These are phyloP conservation scores for Etheostoma cragini DNA, from an alignment of 2,113 vertebrate genomes.

Conservation along the genomic window DNA sequence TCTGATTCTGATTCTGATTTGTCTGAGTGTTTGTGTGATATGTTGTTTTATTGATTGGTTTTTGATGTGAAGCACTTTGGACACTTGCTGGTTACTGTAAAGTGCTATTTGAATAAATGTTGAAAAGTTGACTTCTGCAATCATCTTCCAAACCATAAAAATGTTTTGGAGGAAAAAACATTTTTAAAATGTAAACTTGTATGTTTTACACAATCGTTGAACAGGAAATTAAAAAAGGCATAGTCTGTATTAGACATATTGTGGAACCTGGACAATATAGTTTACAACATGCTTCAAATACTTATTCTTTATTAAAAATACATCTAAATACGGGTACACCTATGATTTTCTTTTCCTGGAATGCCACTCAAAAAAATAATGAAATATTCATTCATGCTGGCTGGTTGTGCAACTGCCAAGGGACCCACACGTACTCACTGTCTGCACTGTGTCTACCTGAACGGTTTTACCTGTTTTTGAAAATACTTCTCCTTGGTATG, in stretches of 20 bases:
- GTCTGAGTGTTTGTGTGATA: too few species aligned
- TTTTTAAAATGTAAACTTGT: neutral
- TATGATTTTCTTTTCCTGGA: constrained; percentile 12
- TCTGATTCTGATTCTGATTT: too few species aligned
- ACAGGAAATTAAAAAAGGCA: neutral
- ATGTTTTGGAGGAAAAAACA: neutral
- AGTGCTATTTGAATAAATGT: too few species aligned
- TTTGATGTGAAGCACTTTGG: too few species aligned
- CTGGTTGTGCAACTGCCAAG: constrained; percentile 9
- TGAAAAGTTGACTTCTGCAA: too few species aligned
- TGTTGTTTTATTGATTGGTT: too few species aligned
- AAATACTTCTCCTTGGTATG: neutral
- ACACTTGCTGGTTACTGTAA: too few species aligned
- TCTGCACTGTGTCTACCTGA: neutral
- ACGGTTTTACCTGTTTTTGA: neutral
- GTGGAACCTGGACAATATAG: neutral
- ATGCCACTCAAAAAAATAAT: constrained; percentile 41
- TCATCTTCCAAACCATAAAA: neutral
- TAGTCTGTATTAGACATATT: neutral
- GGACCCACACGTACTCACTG: neutral
- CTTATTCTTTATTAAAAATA: constrained; percentile 48
- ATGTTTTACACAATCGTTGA: neutral
- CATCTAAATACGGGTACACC: constrained; percentile 43
- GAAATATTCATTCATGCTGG: constrained; percentile 55
- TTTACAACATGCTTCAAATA: constrained; percentile 11